Base-by-base conservation (phyloP, 1,140 invertebrate species). In the Nephila pilipes region DNA sequence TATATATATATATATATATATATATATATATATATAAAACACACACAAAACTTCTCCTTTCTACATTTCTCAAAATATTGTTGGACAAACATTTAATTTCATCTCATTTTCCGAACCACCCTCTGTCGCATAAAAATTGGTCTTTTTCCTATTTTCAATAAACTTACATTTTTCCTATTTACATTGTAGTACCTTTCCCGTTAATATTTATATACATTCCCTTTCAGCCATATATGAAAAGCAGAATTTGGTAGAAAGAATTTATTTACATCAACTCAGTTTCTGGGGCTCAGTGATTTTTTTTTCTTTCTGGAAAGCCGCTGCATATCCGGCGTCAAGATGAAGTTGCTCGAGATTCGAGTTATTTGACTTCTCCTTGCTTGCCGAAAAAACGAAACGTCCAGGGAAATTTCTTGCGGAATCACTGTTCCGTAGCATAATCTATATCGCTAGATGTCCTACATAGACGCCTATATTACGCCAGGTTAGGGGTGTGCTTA, bases 251-350 rank as follows among this genome's bases (percentile, higher is more conserved):
- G 25, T 25, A 32, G 36, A 25, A 25, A 29, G 75, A 79, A 32
- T 79, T 79, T 85, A 85, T 85, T 85, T 85, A 85, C 81, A 85
- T 85, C 8, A 25, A 55, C 22, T 38, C 54, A 57, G 81, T 54
- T 55, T 54, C 46, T 57, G 81, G 38, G 2, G 46, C 81, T 54
- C 46, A 83, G n/a, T n/a, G 38, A 54, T 20, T n/a, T 25, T 85
- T 85, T 14, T 32, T 32, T 38, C 6, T n/a, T 55, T 57, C 25
- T 14, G 25, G n/a, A 25, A 46, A 25, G 46, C 54, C n/a, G 2
- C 54, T 54, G 38, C 81, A 85, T 65, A 65, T 65, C 63, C 63
- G 63, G 63, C 69, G 69, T 32, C 25, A 46, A 38, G 32, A 80
- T 46, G 38, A 80, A 80, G 36, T 80, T 80, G 29, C 75, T 38